Evolutionary conservation across 1,140 invertebrate species (phyloP).

Genomic region (Papilio xuthus): DNA sequence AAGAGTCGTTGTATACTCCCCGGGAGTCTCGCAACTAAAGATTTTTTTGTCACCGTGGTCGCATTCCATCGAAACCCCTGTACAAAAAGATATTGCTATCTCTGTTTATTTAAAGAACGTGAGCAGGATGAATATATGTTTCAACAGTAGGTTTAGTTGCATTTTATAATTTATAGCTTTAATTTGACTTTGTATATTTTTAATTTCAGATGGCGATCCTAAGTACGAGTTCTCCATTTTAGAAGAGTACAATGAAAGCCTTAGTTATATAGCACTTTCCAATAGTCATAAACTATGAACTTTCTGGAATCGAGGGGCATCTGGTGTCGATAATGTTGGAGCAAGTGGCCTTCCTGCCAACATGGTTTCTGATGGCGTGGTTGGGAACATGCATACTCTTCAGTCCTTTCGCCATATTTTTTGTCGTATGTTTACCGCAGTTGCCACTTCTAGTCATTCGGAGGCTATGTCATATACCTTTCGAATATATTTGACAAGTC

Average conservation of each 20-base stretch:
- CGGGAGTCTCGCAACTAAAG: too few species aligned
- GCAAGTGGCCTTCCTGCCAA: slow-evolving; percentile 69
- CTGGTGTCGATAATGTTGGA: slow-evolving; percentile 61
- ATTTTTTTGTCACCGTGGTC: too few species aligned
- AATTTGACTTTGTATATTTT: slow-evolving; percentile 17
- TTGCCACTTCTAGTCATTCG: slow-evolving; percentile 79
- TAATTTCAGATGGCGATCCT: slow-evolving; percentile 78
- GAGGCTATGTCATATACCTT: slow-evolving; percentile 80
- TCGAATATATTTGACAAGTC: slow-evolving; percentile 78
- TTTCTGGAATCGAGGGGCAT: slow-evolving; percentile 53
- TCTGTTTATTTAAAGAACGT: not conserved
- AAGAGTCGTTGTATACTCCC: not conserved
- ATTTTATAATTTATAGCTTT: not conserved
- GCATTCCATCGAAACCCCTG: too few species aligned
- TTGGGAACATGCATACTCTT: slow-evolving; percentile 77
- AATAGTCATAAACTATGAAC: slow-evolving; percentile 60
- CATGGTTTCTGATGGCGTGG: slow-evolving; percentile 79
- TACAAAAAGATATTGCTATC: too few species aligned
- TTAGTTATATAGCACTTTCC: slow-evolving; percentile 35
- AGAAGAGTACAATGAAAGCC: slow-evolving; percentile 39
- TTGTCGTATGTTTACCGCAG: slow-evolving; percentile 79
- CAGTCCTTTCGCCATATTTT: slow-evolving; percentile 80
- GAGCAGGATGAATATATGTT: not conserved
- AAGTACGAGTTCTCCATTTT: slow-evolving; percentile 56
- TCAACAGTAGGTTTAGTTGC: not conserved